Conservation (phyloP, 30 jellyfish, hydroid and myxozoan species). For the Turritopsis rubra region DNA sequence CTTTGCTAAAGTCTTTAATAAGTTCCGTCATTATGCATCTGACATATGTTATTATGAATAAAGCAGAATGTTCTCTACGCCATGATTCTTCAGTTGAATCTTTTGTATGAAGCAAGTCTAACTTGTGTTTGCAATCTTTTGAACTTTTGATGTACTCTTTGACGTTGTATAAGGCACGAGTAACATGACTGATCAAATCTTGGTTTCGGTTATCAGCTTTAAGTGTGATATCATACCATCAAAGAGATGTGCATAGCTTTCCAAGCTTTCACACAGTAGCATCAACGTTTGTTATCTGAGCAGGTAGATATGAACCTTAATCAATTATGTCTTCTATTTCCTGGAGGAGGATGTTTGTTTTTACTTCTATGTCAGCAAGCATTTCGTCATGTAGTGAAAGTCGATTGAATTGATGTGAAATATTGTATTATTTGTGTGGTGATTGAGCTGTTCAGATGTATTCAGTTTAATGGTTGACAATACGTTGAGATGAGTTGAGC, state of each 20-base stretch:
- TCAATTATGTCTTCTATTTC: constrained; percentile 4
- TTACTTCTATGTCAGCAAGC: background rate
- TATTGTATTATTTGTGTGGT: background rate
- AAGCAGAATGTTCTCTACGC: constrained; percentile 17
- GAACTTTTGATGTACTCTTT: constrained; percentile 12
- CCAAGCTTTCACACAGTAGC: background rate
- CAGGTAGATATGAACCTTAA: background rate
- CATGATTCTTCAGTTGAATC: background rate
- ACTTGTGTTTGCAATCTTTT: constrained; percentile 20
- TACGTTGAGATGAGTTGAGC: too few relatives aligned
- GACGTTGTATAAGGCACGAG: constrained; percentile 1
- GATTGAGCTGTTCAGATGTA: too few relatives aligned
- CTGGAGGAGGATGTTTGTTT: background rate
- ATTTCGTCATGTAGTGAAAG: background rate
- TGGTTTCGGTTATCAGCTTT: constrained; percentile 24
- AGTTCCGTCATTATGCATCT: background rate
- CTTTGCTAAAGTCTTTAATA: background rate
- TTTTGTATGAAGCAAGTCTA: constrained; percentile 3
- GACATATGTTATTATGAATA: constrained; percentile 4
- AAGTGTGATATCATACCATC: constrained; percentile 5
- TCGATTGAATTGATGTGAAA: background rate
- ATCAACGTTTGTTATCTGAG: background rate
- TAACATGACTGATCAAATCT: constrained; percentile 1
- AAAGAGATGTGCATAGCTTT: background rate
- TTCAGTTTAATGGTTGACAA: too few relatives aligned